Evolutionary conservation across 35 echinoderm and acorn worm genomes (phyloP).

Genomic region (Ptychodera flava): DNA sequence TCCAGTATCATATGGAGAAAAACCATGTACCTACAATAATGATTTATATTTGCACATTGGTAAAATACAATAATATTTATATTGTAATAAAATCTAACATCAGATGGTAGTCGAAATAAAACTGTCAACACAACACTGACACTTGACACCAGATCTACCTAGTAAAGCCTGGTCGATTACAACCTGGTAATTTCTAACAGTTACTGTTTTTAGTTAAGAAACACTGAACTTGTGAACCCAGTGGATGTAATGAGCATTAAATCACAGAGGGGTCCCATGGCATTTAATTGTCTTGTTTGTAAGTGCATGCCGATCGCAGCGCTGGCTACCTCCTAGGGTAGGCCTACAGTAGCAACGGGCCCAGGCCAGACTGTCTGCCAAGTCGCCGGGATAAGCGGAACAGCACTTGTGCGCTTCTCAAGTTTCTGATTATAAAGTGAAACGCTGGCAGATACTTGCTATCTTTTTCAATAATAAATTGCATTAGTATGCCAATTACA

Average conservation of each 20-base stretch:
- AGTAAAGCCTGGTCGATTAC: background rate
- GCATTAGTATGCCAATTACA: background rate
- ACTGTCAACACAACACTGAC: background rate
- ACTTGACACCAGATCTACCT: background rate
- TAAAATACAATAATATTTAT: background rate
- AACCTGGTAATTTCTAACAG: background rate
- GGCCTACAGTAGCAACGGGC: background rate
- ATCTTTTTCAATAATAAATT: slow-evolving; percentile 2
- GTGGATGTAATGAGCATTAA: background rate
- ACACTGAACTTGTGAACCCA: background rate
- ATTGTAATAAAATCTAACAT: background rate
- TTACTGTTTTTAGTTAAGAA: background rate
- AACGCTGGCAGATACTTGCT: background rate
- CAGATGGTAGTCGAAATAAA: background rate
- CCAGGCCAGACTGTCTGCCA: background rate
- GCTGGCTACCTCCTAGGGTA: background rate
- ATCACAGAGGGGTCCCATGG: background rate
- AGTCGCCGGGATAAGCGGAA: background rate
- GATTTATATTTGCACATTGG: background rate
- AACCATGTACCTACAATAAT: no score
- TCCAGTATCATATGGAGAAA: no score
- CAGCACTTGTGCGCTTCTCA: background rate
- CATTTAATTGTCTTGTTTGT: background rate
- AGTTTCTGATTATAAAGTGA: background rate
- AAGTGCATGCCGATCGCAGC: background rate